Conservation (phyloP, 2,113 vertebrate species). For the Thermophis baileyi region DNA sequence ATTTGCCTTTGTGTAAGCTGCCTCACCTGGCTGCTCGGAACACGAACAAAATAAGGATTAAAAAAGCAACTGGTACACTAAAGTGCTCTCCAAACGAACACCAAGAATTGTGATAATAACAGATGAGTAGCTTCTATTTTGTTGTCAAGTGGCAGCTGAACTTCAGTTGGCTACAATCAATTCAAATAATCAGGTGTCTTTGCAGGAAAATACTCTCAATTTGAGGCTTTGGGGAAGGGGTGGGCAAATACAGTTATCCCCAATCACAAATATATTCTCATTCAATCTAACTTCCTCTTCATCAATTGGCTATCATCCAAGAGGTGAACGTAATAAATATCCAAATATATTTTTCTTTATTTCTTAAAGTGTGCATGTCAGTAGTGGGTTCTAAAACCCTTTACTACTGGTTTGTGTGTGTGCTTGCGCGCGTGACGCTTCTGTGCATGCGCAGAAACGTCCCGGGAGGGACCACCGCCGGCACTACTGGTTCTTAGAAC, state of each 20-base stretch:
- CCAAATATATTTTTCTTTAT: neutral
- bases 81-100: neutral
- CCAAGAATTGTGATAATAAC: neutral
- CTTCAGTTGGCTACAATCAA: neutral
- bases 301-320: neutral
- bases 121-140: constrained; percentile 5
- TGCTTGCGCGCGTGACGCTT: too few species aligned
- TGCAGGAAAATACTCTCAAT: neutral
- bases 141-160: constrained; percentile 16
- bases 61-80: neutral
- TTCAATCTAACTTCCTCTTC: neutral
- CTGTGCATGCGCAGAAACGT: too few species aligned
- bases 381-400: too few species aligned
- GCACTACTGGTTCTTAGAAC: too few species aligned
- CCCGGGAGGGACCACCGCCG: too few species aligned
- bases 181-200: neutral
- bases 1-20: neutral
- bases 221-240: neutral
- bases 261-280: neutral
- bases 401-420: too few species aligned
- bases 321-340: neutral
- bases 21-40: neutral
- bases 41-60: neutral
- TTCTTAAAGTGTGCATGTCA: neutral
- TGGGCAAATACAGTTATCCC: neutral